These are phyloP conservation scores for Sarcophilus harrisii DNA, from an alignment of 2,797 vertebrate genomes.

Conservation along the genomic window DNA sequence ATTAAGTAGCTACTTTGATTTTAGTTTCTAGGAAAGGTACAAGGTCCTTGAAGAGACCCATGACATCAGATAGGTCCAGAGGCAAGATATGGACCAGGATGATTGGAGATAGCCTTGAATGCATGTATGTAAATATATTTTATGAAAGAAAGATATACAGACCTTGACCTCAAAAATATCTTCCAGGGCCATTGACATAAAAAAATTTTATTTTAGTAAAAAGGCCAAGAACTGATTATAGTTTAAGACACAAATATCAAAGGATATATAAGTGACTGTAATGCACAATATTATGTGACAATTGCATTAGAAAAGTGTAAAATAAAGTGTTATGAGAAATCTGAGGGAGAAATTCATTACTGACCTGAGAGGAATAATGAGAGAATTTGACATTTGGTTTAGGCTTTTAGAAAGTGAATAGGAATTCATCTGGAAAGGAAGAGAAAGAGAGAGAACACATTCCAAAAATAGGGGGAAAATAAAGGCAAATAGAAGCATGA, in stretches of 20 bases:
- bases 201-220: too few relatives aligned
- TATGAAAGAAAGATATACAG: too few relatives aligned
- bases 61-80: too few relatives aligned
- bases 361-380: background rate
- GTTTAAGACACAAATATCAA: background rate
- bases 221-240: background rate
- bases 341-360: background rate
- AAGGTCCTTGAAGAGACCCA: background rate
- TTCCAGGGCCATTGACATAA: too few relatives aligned
- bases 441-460: background rate
- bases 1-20: background rate
- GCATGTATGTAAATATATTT: too few relatives aligned
- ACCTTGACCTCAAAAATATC: too few relatives aligned
- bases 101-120: too few relatives aligned
- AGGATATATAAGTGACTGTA: slow-evolving; percentile 31
- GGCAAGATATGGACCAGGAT: too few relatives aligned
- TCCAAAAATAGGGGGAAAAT: background rate
- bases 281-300: background rate
- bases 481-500: background rate
- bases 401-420: slow-evolving; percentile 25
- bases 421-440: slow-evolving; percentile 21
- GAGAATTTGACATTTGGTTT: background rate
- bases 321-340: background rate
- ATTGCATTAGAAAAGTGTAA: slow-evolving; percentile 46
- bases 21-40: background rate